Conservation (phyloP, 2,888 invertebrate species). For the Camptogramma bilineatum region DNA sequence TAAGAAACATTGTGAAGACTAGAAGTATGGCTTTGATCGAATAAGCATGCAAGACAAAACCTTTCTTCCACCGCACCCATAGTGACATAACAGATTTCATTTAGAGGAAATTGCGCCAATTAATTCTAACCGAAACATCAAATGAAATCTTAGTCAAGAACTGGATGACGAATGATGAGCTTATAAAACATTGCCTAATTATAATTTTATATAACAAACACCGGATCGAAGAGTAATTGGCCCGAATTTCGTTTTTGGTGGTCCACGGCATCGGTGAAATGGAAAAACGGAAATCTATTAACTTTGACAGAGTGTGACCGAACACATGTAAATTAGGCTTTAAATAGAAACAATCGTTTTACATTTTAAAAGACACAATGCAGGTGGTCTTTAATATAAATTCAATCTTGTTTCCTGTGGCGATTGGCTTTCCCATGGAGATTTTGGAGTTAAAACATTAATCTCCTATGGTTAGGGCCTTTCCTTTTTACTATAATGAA, state of each 20-base stretch:
- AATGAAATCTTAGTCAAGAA: conserved; percentile 51
- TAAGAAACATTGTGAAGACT: no score
- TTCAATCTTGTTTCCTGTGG: neutral
- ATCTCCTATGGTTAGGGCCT: no score
- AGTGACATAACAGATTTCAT: conserved; percentile 35
- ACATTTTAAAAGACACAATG: conserved; percentile 6
- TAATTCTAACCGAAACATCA: conserved; percentile 45
- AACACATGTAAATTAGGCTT: conserved; percentile 18
- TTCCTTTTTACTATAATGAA: no score
- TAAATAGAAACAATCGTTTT: conserved; percentile 7
- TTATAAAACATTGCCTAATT: conserved; percentile 58
- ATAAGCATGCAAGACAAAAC: neutral
- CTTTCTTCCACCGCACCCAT: neutral
- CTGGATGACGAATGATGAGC: conserved; percentile 54
- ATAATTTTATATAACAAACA: conserved; percentile 66
- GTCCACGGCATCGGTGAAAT: conserved; percentile 14
- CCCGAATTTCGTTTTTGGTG: conserved; percentile 25
- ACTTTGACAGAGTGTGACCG: conserved; percentile 19
- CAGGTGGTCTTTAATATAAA: conserved; percentile 17
- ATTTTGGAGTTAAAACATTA: neutral
- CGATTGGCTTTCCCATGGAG: neutral
- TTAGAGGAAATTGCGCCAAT: conserved; percentile 53
- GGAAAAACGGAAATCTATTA: conserved; percentile 20
- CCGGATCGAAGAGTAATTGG: conserved; percentile 20
- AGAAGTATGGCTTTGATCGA: no score